A percentile compares a stretch with the other conserved stretches of the same genome.
These are phyloP conservation scores for Hololepta plana DNA, from an alignment of 2,888 invertebrate genomes.

Conservation along the genomic window DNA sequence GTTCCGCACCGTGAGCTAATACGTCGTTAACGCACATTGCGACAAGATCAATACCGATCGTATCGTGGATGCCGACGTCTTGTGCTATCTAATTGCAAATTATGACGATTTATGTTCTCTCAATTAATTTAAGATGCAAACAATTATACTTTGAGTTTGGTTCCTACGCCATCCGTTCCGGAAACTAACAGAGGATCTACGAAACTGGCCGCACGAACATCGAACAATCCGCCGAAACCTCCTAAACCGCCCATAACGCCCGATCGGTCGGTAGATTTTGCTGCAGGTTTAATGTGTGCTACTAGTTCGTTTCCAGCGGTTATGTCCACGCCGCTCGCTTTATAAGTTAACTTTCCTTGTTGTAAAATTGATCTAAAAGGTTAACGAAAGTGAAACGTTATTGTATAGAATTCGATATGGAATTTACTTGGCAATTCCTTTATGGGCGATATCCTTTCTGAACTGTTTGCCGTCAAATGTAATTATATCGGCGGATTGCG, in stretches of 20 bases:
- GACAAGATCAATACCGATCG: constrained; percentile 86
- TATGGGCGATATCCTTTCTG: constrained; percentile 77
- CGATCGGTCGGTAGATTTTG: constrained; percentile 54
- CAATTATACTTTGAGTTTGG: constrained; percentile 70
- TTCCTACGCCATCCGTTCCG: constrained; percentile 92
- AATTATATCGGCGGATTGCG: constrained; percentile 51
- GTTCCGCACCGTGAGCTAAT: constrained; percentile 87
- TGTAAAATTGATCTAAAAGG: constrained; percentile 30
- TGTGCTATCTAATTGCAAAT: constrained; percentile 56
- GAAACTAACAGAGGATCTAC: constrained; percentile 79
- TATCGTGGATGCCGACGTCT: constrained; percentile 54
- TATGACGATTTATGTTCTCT: not conserved
- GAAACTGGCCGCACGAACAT: constrained; percentile 51
- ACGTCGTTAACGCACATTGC: constrained; percentile 98
- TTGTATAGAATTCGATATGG: constrained; percentile 1
- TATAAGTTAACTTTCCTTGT: constrained; percentile 61
- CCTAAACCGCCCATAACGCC: constrained; percentile 76
- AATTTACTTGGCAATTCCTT: constrained; percentile 61
- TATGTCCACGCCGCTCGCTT: constrained; percentile 84
- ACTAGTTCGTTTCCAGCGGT: constrained; percentile 80
- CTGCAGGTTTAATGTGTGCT: constrained; percentile 61
- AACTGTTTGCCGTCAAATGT: constrained; percentile 73
- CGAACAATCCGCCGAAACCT: constrained; percentile 88
- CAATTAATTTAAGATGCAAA: not conserved
- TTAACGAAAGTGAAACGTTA: constrained; percentile 3